Evolutionary conservation across 1,140 invertebrate species (phyloP).

Genomic region (Penaeus japonicus): DNA sequence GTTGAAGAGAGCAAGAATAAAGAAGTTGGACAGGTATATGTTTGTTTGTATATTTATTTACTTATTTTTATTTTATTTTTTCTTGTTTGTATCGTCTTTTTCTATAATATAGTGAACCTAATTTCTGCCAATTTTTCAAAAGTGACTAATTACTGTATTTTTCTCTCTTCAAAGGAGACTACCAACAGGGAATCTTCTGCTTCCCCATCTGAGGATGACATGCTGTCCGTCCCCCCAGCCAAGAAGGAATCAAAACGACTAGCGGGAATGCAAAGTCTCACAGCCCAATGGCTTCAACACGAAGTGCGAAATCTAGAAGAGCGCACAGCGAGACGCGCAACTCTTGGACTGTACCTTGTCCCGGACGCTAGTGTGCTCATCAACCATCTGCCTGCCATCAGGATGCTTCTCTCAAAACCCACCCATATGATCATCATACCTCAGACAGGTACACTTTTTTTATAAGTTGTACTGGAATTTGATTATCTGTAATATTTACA

Average conservation of each 20-base stretch:
- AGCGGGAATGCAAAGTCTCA: constrained; percentile 76
- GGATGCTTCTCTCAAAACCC: constrained; percentile 49
- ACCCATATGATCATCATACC: constrained; percentile 55
- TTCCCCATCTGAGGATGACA: constrained; percentile 36
- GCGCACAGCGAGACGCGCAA: constrained; percentile 60
- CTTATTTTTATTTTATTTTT: not conserved
- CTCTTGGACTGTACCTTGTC: constrained; percentile 53
- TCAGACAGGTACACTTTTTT: constrained; percentile 57
- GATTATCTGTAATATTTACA: too few relatives aligned
- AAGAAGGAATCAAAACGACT: constrained; percentile 40
- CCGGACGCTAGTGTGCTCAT: constrained; percentile 57
- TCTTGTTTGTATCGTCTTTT: not conserved
- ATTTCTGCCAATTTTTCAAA: too few relatives aligned
- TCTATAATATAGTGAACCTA: too few relatives aligned
- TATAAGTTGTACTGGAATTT: too few relatives aligned
- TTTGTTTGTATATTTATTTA: too few relatives aligned
- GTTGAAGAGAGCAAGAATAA: constrained; percentile 20
- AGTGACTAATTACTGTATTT: not conserved
- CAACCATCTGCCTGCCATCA: constrained; percentile 44
- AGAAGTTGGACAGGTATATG: constrained; percentile 13
- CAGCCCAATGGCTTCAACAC: constrained; percentile 77
- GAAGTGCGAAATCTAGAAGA: constrained; percentile 77
- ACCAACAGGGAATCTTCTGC: constrained; percentile 26
- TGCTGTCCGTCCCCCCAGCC: constrained; percentile 16
- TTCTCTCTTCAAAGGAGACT: not conserved